Base-by-base conservation (phyloP, 2,888 invertebrate genomes). In the Salticus scenicus region DNA sequence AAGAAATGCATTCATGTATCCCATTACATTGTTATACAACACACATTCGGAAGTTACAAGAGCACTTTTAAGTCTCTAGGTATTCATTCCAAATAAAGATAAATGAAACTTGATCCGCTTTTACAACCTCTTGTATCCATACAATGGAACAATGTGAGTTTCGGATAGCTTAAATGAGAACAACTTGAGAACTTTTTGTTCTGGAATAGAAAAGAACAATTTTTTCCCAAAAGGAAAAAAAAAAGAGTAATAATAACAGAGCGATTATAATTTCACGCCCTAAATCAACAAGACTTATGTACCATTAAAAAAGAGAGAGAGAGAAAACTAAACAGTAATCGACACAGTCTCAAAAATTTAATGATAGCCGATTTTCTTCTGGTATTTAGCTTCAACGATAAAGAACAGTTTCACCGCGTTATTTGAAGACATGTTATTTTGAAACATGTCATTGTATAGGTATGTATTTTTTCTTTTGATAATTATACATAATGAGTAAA, bases 21-120 rank as follows among this genome's bases (percentile, higher is more conserved):
- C 24, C 12, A 57, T 57, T 57, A 57, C 57, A 7, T 5, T 5
- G 24, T 24, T 5, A 20, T 12, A 57, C 57, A 57, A 57, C 20
- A 57, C 42, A 17, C 7, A 14, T 47, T 14, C 17, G 42, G 42
- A 57, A 57, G 24, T 24, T 24, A 24, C 57, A 57, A 57, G 20
- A 57, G 24, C 57, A 57, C 24, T 7, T 10, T 4, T 24, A 24
- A 24, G 57, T 24, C 57, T 7, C 57, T 24, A 57, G 57, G 57
- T 57, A 57, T 57, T 57, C 47, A 47, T 47, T 47, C 24, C 57
- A 24, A 57, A 57, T 57, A 57, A 57, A 57, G 57, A n/a, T 57
- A 57, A 57, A 24, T 57, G 57, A 20, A 57, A 57, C 24, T 24
- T 24, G 57, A 20, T 57, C 24, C 17, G 20, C 57, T 17, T 57